These are phyloP conservation scores for Ariolimax columbianus DNA, from an alignment of 2,888 invertebrate genomes.

Conservation along the genomic window DNA sequence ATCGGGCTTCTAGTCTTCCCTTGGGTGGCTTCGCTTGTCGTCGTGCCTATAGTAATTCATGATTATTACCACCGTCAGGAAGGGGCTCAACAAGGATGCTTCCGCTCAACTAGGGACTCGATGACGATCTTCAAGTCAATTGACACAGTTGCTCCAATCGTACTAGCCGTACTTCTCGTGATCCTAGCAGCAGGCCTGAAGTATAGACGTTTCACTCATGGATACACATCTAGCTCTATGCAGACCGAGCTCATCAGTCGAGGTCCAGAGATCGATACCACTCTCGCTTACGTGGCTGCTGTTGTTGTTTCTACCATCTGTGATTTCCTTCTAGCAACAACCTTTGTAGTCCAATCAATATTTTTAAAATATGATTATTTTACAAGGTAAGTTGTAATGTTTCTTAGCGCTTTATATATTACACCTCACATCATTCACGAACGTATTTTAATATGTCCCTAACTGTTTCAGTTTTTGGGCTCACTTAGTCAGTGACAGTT, in stretches of 20 bases:
- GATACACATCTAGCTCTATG: no score
- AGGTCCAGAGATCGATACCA: slow-evolving; percentile 31
- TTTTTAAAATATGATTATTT: not conserved
- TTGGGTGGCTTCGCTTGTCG: not conserved
- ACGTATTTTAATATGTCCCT: no score
- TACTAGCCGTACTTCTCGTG: not conserved
- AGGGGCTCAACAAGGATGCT: not conserved
- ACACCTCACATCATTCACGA: no score
- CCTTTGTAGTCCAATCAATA: not conserved
- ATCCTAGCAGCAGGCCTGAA: not conserved
- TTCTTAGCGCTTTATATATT: no score
- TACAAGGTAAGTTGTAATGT: not conserved
- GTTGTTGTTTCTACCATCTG: not conserved
- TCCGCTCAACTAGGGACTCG: not conserved
- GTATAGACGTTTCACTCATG: no score
- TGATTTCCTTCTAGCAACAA: slow-evolving; percentile 13
- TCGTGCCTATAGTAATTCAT: not conserved
- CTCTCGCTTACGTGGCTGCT: slow-evolving; percentile 1
- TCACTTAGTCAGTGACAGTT: no score
- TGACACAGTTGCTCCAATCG: not conserved
- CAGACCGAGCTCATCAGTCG: not conserved
- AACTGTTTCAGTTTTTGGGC: no score
- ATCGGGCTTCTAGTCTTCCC: no score
- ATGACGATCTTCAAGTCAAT: not conserved
- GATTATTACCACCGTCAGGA: not conserved